phyloP scores from a whole-genome alignment of 1,140 invertebrate species.

The Hyposmocoma kahamanoa region DNA sequence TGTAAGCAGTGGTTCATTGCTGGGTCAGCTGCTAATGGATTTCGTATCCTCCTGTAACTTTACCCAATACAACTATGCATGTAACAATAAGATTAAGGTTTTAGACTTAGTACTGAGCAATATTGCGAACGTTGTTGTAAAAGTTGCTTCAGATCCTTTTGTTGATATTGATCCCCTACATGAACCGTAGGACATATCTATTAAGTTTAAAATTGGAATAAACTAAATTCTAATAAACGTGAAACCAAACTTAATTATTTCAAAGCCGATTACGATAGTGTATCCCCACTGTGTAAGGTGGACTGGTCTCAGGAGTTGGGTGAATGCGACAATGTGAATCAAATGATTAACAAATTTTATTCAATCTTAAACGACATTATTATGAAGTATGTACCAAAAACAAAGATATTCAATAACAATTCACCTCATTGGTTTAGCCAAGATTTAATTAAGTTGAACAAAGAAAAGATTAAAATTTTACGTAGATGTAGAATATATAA shows the following conservation, averaged over 20 bases:
- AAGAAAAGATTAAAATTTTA: background rate
- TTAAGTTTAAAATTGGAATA: background rate
- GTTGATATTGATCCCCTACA: background rate
- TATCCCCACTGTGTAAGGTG: background rate
- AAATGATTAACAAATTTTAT: background rate
- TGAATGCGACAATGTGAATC: background rate
- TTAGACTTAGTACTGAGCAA: conserved; percentile 16
- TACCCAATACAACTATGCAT: conserved; percentile 13
- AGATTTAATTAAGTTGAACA: background rate
- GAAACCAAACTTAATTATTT: background rate
- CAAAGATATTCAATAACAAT: background rate
- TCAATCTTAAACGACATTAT: background rate
- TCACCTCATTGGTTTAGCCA: background rate
- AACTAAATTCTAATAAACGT: background rate
- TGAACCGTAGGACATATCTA: background rate
- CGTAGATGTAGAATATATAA: background rate
- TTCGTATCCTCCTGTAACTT: conserved; percentile 10
- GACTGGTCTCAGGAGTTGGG: background rate
- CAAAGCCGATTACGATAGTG: background rate
- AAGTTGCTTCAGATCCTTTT: background rate
- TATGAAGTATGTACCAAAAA: background rate
- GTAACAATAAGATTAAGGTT: conserved; percentile 11
- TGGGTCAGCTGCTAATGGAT: conserved; percentile 2
- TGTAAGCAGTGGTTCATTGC: background rate
- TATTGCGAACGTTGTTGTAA: background rate